Evolutionary conservation across 2,888 invertebrate species (phyloP).

Genomic region (Caenorhabditis macrosperma): DNA sequence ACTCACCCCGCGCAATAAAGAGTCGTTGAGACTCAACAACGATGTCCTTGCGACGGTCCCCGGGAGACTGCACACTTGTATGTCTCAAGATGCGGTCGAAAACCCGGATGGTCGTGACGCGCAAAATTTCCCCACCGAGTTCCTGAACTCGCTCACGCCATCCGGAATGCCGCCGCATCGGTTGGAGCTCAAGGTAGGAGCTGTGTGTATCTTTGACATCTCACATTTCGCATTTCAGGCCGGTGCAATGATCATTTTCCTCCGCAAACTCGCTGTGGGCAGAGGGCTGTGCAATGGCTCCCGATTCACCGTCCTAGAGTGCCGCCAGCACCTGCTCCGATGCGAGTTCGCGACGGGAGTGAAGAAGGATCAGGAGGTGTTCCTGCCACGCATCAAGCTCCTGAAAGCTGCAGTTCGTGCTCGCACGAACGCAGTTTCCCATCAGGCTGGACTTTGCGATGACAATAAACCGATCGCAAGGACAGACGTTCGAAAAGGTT

Average conservation of each 20-base stretch:
- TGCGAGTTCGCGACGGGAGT: no score
- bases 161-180: slow-evolving; percentile 38
- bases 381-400: slow-evolving; percentile 11
- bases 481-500: slow-evolving; percentile 97
- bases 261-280: background rate
- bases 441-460: slow-evolving; percentile 98
- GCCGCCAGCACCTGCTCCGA: no score
- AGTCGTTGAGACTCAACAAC: slow-evolving; percentile 27
- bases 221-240: no score
- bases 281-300: slow-evolving; percentile 16
- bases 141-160: slow-evolving; percentile 29
- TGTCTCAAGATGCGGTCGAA: background rate
- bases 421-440: slow-evolving; percentile 80
- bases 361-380: background rate
- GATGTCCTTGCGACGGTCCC: slow-evolving; percentile 16
- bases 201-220: no score
- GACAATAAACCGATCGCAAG: slow-evolving; percentile 82
- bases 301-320: slow-evolving; percentile 9
- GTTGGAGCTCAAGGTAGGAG: slow-evolving; percentile 4
- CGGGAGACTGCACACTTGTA: background rate
- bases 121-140: slow-evolving; percentile 15
- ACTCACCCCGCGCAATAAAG: slow-evolving; percentile 32
- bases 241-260: background rate
- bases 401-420: background rate
- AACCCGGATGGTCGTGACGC: background rate